Conservation (phyloP, 1,140 invertebrate genomes). For the Bombus polaris region DNA sequence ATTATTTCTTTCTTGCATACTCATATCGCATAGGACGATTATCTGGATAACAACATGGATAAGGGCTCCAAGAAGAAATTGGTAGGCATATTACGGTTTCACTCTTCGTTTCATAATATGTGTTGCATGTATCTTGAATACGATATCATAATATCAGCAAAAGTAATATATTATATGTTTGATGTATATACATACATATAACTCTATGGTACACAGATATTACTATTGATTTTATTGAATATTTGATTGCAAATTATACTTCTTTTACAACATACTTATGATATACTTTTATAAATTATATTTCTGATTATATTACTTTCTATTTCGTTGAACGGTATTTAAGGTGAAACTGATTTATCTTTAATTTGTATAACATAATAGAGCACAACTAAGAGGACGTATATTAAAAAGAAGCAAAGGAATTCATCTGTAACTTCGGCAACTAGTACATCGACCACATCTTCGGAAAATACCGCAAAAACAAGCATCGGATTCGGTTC, state of each 20-base stretch:
- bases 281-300: background rate
- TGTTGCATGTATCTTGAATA: background rate
- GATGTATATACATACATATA: background rate
- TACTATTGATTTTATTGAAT: constrained; percentile 10
- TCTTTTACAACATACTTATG: background rate
- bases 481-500: constrained; percentile 72
- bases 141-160: background rate
- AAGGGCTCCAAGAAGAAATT: constrained; percentile 75
- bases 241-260: background rate
- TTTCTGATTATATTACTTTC: background rate
- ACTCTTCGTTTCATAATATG: constrained; percentile 14
- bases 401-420: constrained; percentile 77
- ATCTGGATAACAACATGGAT: constrained; percentile 75
- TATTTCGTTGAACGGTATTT: background rate
- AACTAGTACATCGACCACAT: constrained; percentile 59
- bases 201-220: background rate
- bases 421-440: constrained; percentile 52
- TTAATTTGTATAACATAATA: constrained; percentile 15
- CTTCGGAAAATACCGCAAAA: constrained; percentile 69
- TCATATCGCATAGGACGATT: constrained; percentile 73
- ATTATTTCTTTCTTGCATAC: constrained; percentile 71
- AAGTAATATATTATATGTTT: background rate
- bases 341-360: background rate
- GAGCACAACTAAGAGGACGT: constrained; percentile 72
- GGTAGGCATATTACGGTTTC: constrained; percentile 71